Percentiles rank a stretch among this genome's conserved stretches.
Conservation (phyloP, 2,797 vertebrate genomes). For the Enteromius afrohamiltoni region DNA sequence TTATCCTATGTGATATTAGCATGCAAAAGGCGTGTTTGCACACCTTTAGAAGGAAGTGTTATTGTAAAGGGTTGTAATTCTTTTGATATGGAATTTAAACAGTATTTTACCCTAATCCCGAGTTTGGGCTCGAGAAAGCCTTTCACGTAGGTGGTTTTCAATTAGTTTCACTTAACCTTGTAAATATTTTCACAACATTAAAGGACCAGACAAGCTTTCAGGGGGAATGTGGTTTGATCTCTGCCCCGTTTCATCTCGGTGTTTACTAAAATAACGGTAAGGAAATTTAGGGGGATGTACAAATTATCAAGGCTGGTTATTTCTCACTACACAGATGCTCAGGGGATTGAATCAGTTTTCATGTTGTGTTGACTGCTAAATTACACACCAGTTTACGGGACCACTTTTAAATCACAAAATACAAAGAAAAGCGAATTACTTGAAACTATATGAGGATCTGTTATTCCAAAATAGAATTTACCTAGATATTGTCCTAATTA, state of each 20-base stretch:
- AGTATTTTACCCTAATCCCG: slow-evolving; percentile 59
- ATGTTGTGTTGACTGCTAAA: slow-evolving; percentile 69
- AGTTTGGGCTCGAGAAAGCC: slow-evolving; percentile 30
- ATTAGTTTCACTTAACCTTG: slow-evolving; percentile 64
- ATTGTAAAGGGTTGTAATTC: slow-evolving; percentile 55
- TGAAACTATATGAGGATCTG: no score
- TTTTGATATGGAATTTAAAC: slow-evolving; percentile 51
- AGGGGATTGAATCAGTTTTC: slow-evolving; percentile 76
- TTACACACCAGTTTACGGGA: slow-evolving; percentile 33
- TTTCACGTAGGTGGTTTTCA: slow-evolving; percentile 62
- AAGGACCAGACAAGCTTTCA: slow-evolving; percentile 24
- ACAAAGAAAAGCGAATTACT: not conserved
- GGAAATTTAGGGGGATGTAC: slow-evolving; percentile 71
- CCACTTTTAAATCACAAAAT: not conserved
- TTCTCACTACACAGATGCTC: slow-evolving; percentile 76
- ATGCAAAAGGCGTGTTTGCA: slow-evolving; percentile 40
- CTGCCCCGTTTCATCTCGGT: slow-evolving; percentile 70
- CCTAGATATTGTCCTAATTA: not conserved
- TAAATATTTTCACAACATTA: slow-evolving; percentile 66
- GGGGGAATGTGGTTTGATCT: slow-evolving; percentile 59
- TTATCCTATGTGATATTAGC: slow-evolving; percentile 54
- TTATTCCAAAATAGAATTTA: not conserved
- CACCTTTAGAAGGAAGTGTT: slow-evolving; percentile 52
- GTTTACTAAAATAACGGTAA: slow-evolving; percentile 77
- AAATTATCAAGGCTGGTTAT: slow-evolving; percentile 76